Evolutionary conservation across 2,113 vertebrate genomes (phyloP).

Genomic region (Psammodynastes pulverulentus): DNA sequence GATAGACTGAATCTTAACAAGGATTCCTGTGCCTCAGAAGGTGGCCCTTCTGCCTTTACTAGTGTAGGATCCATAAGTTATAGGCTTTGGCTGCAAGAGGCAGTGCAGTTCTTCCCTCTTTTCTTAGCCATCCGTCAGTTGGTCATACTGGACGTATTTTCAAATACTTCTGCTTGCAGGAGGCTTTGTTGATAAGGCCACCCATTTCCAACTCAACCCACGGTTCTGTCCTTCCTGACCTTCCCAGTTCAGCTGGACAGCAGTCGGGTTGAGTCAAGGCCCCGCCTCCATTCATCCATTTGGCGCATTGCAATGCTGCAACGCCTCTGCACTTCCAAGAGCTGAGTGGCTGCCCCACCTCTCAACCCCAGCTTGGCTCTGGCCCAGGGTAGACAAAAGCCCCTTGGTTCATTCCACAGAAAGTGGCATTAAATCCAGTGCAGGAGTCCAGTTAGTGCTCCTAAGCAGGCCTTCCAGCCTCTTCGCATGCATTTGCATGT

Average conservation of each 20-base stretch:
- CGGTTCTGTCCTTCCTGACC: slow-evolving; percentile 34
- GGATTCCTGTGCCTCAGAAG: background rate
- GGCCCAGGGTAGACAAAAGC: slow-evolving; percentile 50
- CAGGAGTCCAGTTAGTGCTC: slow-evolving; percentile 63
- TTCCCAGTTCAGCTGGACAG: slow-evolving; percentile 35
- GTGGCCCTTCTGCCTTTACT: background rate
- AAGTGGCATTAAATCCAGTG: slow-evolving; percentile 75
- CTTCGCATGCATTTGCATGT: slow-evolving; percentile 42
- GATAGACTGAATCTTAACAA: background rate
- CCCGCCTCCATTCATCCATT: slow-evolving; percentile 15
- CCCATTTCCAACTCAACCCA: slow-evolving; percentile 59
- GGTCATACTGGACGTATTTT: slow-evolving; percentile 67
- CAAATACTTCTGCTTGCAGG: slow-evolving; percentile 36
- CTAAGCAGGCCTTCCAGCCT: slow-evolving; percentile 70
- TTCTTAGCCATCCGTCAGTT: slow-evolving; percentile 24
- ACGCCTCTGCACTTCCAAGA: slow-evolving; percentile 28
- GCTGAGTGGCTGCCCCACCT: background rate
- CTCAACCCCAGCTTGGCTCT: background rate
- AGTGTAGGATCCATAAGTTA: background rate
- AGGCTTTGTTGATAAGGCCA: slow-evolving; percentile 70
- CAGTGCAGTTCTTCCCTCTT: background rate
- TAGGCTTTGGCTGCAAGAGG: background rate
- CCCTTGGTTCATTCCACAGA: slow-evolving; percentile 52
- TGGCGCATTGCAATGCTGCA: slow-evolving; percentile 18
- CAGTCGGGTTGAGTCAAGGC: slow-evolving; percentile 24